Evolutionary conservation across 2,888 invertebrate species (phyloP).

Genomic region (Lasioglossum pauxillum): DNA sequence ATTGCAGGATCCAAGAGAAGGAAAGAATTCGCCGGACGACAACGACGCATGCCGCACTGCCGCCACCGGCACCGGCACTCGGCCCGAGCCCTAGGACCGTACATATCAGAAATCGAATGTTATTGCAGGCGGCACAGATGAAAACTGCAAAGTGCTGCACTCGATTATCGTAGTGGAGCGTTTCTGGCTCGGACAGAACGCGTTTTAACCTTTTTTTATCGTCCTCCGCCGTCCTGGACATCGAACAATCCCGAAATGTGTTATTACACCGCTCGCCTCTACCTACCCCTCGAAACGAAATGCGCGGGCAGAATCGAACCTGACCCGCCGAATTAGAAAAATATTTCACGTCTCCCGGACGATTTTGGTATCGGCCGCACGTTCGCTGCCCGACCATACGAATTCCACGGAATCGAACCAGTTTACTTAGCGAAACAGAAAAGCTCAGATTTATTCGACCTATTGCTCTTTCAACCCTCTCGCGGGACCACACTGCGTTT

Average conservation of each 20-base stretch:
- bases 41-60: conserved; percentile 14
- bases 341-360: neutral
- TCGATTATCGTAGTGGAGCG: conserved; percentile 61
- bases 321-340: neutral
- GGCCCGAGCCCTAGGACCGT: neutral
- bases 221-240: conserved; percentile 12
- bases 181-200: conserved; percentile 34
- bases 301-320: neutral
- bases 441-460: conserved; percentile 11
- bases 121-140: conserved; percentile 54
- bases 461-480: neutral
- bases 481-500: neutral
- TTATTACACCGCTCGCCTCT: conserved; percentile 7
- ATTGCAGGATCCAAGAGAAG: conserved; percentile 46
- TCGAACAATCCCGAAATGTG: conserved; percentile 8
- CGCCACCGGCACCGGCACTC: conserved; percentile 17
- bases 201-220: conserved; percentile 27
- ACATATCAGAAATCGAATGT: conserved; percentile 64
- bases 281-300: neutral
- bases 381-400: neutral
- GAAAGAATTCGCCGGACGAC: conserved; percentile 37
- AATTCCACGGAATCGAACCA: conserved; percentile 2
- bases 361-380: conserved; percentile 19
- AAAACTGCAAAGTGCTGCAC: conserved; percentile 63
- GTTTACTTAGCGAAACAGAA: conserved; percentile 10